Percentiles rank a stretch among this genome's conserved stretches.
Evolutionary conservation across 2,113 vertebrate genomes (phyloP).

Genomic region (Crotalus tigris): DNA sequence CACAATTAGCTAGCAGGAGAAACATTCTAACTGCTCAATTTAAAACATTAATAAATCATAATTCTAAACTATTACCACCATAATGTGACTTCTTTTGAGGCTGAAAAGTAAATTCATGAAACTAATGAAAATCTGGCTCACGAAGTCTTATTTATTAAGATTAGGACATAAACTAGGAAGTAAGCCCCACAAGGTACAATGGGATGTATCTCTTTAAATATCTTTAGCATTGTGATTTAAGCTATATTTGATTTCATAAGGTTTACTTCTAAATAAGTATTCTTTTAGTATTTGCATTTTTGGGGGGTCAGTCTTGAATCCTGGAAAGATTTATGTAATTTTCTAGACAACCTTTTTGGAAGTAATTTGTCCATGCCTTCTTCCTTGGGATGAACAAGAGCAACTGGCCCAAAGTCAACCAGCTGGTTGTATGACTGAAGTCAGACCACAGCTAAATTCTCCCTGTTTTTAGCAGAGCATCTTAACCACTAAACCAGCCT

Average conservation of each 20-base stretch:
- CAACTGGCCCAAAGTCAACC: neutral
- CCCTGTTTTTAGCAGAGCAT: neutral
- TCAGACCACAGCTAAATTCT: neutral
- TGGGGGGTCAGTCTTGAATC: neutral
- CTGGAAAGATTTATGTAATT: neutral
- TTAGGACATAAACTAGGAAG: neutral
- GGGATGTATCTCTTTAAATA: neutral
- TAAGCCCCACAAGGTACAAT: neutral
- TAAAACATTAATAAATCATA: constrained; percentile 34
- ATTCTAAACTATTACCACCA: constrained; percentile 32
- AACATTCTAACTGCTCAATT: constrained; percentile 31
- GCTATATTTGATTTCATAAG: neutral
- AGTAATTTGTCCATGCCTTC: neutral
- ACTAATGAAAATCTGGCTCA: neutral
- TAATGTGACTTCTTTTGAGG: neutral
- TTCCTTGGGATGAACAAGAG: neutral
- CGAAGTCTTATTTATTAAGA: neutral
- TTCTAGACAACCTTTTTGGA: neutral
- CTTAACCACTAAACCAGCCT: neutral
- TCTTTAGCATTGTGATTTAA: neutral
- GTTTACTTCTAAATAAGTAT: neutral
- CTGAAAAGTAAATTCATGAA: constrained; percentile 15
- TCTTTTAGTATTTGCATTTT: neutral
- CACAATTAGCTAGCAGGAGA: constrained; percentile 26
- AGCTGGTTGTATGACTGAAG: neutral